Conservation (phyloP, 2,888 invertebrate species). For the Caenorhabditis auriculariae region DNA sequence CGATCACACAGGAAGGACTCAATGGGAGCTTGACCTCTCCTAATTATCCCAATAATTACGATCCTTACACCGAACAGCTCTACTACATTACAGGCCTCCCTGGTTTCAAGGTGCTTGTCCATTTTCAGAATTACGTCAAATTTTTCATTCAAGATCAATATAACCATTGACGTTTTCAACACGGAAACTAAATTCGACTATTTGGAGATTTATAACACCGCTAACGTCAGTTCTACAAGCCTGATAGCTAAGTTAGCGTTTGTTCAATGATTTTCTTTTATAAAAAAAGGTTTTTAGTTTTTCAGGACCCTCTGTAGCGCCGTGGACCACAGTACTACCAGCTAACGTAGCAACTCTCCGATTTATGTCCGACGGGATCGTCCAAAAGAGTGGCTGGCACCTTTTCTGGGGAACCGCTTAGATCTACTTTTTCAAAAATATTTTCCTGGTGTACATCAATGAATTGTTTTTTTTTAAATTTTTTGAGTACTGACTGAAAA, state of each 20-base stretch:
- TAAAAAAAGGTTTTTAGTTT: neutral
- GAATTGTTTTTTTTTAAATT: no score
- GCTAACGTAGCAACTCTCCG: constrained; percentile 10
- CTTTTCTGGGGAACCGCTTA: constrained; percentile 8
- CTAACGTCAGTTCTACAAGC: neutral
- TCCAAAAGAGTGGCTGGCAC: constrained; percentile 14
- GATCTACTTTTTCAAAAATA: no score
- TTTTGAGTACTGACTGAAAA: no score
- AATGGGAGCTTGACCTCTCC: constrained; percentile 67
- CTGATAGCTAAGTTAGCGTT: constrained; percentile 11
- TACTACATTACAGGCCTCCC: constrained; percentile 14
- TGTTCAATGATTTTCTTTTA: neutral
- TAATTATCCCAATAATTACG: constrained; percentile 84
- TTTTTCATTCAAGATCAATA: constrained; percentile 9
- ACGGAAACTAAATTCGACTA: constrained; percentile 17
- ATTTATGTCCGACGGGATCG: constrained; percentile 14
- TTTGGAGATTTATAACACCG: constrained; percentile 16
- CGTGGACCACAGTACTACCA: constrained; percentile 12
- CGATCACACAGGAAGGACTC: constrained; percentile 14
- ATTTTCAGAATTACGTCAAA: neutral
- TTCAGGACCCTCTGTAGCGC: constrained; percentile 9
- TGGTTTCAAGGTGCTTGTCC: constrained; percentile 15
- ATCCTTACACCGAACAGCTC: constrained; percentile 18
- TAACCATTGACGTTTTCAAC: constrained; percentile 20
- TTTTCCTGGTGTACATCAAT: no score